Percentiles rank a stretch among this genome's conserved stretches.
Conservation (phyloP, 2,797 vertebrate species). For the Alca torda region DNA sequence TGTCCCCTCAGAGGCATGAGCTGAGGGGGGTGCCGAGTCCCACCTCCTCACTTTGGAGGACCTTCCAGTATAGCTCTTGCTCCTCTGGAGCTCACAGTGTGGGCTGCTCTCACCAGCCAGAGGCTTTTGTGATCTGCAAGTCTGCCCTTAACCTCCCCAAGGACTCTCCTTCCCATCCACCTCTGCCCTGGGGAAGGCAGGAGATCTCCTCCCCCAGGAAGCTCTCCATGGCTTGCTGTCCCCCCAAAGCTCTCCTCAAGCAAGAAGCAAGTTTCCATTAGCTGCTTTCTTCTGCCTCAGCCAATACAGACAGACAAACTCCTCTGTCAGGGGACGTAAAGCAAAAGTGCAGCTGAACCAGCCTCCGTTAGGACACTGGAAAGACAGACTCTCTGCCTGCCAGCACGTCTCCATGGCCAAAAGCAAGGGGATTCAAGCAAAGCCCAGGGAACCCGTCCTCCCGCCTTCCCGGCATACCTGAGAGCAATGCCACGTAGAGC, state of each 20-base stretch:
- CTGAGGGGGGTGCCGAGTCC: neutral
- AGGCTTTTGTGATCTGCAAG: neutral
- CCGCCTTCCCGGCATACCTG: constrained; percentile 3
- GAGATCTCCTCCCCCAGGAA: neutral
- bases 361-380: fast-evolving
- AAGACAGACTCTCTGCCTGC: neutral
- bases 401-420: neutral
- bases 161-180: neutral
- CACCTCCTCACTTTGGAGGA: neutral
- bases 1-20: neutral
- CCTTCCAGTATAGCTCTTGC: neutral
- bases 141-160: neutral
- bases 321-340: neutral
- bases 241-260: fast-evolving
- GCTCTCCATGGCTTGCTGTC: fast-evolving
- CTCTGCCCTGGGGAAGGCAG: neutral
- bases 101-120: neutral
- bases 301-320: neutral
- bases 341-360: neutral
- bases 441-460: neutral
- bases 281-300: neutral
- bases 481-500: neutral
- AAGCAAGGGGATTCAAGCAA: neutral
- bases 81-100: neutral
- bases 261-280: neutral